Conservation (phyloP, 2,797 vertebrate species). For the Tadarida brasiliensis region DNA sequence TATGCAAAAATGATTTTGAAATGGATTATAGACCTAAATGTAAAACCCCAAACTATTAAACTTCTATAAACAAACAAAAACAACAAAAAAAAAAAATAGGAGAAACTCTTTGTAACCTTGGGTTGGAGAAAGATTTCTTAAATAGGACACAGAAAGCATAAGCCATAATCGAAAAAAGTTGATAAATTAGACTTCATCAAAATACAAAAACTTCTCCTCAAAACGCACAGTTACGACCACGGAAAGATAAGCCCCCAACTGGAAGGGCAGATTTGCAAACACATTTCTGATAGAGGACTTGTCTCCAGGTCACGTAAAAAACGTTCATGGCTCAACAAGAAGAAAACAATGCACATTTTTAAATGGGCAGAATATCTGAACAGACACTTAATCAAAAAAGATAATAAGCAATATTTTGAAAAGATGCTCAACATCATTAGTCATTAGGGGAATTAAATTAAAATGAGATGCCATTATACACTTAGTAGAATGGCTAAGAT, state of each 20-base stretch:
- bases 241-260: neutral
- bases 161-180: neutral
- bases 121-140: neutral
- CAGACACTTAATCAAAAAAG: slow-evolving; percentile 43
- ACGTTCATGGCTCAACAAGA: neutral
- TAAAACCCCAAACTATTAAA: neutral
- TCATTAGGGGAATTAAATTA: slow-evolving; percentile 55
- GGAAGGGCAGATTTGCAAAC: neutral
- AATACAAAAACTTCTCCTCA: slow-evolving; percentile 26
- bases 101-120: neutral
- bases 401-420: slow-evolving; percentile 36
- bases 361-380: slow-evolving; percentile 55
- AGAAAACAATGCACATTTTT: neutral
- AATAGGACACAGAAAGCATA: neutral
- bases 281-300: neutral
- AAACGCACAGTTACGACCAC: neutral
- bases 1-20: neutral
- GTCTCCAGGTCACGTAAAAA: neutral
- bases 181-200: neutral
- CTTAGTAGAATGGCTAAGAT: neutral
- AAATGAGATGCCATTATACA: neutral
- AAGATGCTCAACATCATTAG: slow-evolving; percentile 12
- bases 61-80: no score
- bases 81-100: neutral
- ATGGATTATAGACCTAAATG: neutral